Evolutionary conservation across 1,140 invertebrate species (phyloP).

Genomic region (Semibalanus balanoides): DNA sequence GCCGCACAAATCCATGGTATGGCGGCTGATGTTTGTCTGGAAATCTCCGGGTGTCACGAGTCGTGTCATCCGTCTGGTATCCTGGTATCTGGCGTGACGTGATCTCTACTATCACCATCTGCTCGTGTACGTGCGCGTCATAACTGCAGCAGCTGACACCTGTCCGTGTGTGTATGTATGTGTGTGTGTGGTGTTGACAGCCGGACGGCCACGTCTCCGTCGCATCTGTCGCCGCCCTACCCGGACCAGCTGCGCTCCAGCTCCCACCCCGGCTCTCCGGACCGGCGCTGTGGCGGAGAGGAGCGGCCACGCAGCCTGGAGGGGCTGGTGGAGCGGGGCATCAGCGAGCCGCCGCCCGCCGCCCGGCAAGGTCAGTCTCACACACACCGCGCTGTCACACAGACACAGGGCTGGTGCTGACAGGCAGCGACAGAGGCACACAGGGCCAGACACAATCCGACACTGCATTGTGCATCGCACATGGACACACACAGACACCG

Average conservation of each 20-base stretch:
- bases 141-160: too few species aligned
- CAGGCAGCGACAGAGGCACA: neutral
- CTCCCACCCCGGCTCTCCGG: neutral
- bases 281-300: neutral
- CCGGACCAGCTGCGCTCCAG: neutral
- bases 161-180: too few species aligned
- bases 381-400: neutral
- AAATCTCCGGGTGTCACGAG: too few species aligned
- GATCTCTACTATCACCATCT: too few species aligned
- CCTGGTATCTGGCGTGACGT: too few species aligned
- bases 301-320: neutral
- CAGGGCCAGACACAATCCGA: too few species aligned
- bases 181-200: neutral
- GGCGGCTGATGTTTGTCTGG: too few species aligned
- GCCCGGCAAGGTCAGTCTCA: neutral
- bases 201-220: neutral
- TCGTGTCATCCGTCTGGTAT: too few species aligned
- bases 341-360: neutral
- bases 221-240: neutral
- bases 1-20: too few species aligned
- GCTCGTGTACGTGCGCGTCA: too few species aligned
- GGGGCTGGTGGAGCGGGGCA: neutral
- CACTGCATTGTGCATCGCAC: neutral
- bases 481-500: neutral
- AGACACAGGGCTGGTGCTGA: neutral